Evolutionary conservation across 2,797 vertebrate genomes (phyloP).

Genomic region (Acanthopagrus latus): DNA sequence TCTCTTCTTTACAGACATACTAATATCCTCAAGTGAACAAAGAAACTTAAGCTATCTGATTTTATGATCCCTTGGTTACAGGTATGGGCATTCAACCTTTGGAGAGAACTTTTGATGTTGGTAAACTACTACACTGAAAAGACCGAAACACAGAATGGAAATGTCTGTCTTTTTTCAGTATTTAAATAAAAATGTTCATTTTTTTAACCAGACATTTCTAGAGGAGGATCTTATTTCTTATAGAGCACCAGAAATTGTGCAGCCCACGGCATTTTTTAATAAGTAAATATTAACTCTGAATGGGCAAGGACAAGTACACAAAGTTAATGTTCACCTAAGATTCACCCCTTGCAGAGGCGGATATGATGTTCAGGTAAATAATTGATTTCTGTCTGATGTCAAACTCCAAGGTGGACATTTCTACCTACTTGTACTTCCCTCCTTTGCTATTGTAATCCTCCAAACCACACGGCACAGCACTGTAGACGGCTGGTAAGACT

Average conservation of each 20-base stretch:
- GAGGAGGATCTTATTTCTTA: background rate
- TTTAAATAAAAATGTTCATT: conserved; percentile 5
- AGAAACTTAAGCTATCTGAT: conserved; percentile 8
- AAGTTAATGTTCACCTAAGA: conserved; percentile 51
- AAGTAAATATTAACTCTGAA: conserved; percentile 1
- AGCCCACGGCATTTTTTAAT: background rate
- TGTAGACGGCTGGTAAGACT: conserved; percentile 73
- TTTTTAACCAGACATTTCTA: background rate
- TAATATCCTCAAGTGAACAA: background rate
- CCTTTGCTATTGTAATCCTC: conserved; percentile 42
- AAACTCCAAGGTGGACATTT: conserved; percentile 53
- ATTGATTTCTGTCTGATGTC: conserved; percentile 52
- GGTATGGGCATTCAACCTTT: conserved; percentile 4
- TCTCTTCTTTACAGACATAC: conserved; percentile 14
- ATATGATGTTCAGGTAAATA: conserved; percentile 61
- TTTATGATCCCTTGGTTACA: background rate
- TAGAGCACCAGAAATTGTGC: background rate
- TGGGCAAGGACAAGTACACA: conserved; percentile 2
- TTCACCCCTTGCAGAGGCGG: conserved; percentile 9
- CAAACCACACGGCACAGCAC: conserved; percentile 44
- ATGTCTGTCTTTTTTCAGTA: background rate
- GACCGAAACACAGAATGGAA: background rate
- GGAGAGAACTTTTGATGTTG: conserved; percentile 11
- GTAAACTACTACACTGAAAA: conserved; percentile 8
- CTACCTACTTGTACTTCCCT: conserved; percentile 43